A percentile compares a stretch with the other conserved stretches of the same genome.
Evolutionary conservation across 2,888 invertebrate species (phyloP).

Genomic region (Noctua comes): DNA sequence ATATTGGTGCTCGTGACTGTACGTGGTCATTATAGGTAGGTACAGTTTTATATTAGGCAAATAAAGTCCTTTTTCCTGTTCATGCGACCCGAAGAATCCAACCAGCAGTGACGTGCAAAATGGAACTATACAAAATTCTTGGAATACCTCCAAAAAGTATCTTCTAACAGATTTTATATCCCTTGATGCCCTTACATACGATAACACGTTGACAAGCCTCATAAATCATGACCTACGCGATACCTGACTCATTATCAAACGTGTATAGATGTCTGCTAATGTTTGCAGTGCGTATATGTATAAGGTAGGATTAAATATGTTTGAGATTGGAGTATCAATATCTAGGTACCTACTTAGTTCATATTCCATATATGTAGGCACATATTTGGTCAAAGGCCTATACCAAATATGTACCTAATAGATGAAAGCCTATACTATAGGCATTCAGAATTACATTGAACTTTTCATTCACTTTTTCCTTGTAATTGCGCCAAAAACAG

Average conservation of each 20-base stretch:
- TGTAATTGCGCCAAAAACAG: conserved; percentile 15
- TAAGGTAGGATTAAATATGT: neutral
- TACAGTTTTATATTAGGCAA: neutral
- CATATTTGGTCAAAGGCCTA: neutral
- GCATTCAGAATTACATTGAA: neutral
- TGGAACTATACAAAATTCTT: conserved; percentile 21
- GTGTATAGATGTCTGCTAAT: neutral
- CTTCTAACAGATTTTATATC: conserved; percentile 5
- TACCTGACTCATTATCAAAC: conserved; percentile 27
- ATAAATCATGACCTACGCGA: conserved; percentile 33
- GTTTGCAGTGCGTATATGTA: neutral
- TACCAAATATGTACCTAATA: neutral
- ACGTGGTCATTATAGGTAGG: neutral
- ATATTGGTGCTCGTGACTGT: no score
- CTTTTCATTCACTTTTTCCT: conserved; percentile 9
- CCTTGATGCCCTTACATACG: conserved; percentile 20
- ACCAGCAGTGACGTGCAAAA: conserved; percentile 5
- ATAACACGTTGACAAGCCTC: conserved; percentile 44
- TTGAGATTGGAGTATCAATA: neutral
- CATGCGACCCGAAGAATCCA: neutral
- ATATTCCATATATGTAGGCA: neutral
- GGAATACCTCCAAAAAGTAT: conserved; percentile 32
- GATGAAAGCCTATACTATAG: neutral
- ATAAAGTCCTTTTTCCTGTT: conserved; percentile 29
- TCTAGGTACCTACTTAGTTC: neutral